Percentiles rank a stretch among this genome's conserved stretches.
Evolutionary conservation across 1,140 invertebrate genomes (phyloP).

Genomic region (Portunus trituberculatus): DNA sequence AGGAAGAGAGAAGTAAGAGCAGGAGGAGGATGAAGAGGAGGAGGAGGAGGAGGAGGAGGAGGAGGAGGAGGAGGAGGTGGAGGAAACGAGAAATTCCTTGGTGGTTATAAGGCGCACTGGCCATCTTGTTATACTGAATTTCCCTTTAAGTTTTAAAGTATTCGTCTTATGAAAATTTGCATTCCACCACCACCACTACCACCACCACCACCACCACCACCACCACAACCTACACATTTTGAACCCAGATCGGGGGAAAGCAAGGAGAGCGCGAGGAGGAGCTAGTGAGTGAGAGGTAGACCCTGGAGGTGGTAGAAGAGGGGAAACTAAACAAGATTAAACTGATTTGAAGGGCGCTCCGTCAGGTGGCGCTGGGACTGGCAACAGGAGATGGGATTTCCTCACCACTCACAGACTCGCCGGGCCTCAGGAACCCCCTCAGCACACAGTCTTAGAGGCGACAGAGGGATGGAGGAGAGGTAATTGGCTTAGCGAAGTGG

Average conservation of each 20-base stretch:
- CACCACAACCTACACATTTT: too few species aligned
- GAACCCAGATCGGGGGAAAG: too few species aligned
- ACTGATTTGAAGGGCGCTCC: neutral
- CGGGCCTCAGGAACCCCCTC: neutral
- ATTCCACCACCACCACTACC: too few species aligned
- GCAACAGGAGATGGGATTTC: neutral
- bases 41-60: too few species aligned
- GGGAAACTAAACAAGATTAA: neutral
- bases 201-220: too few species aligned
- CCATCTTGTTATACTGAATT: too few species aligned
- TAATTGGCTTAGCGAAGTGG: slow-evolving; percentile 6
- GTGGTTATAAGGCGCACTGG: too few species aligned
- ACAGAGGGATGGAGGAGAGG: neutral
- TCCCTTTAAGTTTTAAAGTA: too few species aligned
- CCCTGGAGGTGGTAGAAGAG: neutral
- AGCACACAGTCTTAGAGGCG: neutral
- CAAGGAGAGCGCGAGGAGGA: neutral
- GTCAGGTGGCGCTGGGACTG: neutral
- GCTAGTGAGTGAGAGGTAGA: neutral
- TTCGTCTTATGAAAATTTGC: too few species aligned
- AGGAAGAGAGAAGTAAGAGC: neutral
- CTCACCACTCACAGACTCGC: neutral
- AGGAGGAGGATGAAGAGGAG: neutral
- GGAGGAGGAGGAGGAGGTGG: too few species aligned
- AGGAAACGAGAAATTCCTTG: neutral